Conservation (phyloP, 2,797 vertebrate species). For the Muraenolepis orangiensis region DNA sequence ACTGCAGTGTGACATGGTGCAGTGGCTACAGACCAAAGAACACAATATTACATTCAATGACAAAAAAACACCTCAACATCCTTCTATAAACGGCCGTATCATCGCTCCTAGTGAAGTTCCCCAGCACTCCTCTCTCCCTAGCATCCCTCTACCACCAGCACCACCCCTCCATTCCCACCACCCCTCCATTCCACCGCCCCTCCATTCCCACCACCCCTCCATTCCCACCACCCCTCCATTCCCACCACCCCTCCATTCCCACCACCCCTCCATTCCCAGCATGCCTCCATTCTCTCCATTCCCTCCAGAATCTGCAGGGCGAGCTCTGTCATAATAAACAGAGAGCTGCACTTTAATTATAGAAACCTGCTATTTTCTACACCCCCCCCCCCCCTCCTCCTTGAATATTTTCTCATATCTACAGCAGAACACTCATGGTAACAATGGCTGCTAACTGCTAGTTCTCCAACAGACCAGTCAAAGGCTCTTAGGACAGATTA, state of each 20-base stretch:
- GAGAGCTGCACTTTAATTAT: constrained; percentile 39
- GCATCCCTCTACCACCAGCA: neutral
- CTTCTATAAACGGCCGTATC: no score
- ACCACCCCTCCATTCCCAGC: no score
- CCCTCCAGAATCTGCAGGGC: constrained; percentile 46
- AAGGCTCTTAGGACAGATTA: neutral
- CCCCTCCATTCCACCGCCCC: no score
- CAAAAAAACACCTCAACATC: no score
- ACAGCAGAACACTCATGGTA: constrained; percentile 26
- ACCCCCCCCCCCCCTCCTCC: constrained; percentile 15
- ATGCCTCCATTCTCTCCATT: no score
- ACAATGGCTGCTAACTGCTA: constrained; percentile 11
- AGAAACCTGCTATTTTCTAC: constrained; percentile 30
- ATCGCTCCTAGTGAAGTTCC: no score
- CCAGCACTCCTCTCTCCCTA: no score
- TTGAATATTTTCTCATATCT: constrained; percentile 13
- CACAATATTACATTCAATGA: no score
- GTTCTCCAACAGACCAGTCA: neutral
- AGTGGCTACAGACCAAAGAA: no score
- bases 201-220: neutral
- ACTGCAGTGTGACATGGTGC: no score
- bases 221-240: no score
- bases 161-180: neutral
- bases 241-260: no score
- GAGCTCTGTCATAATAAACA: constrained; percentile 53